These are phyloP conservation scores for Drosophila murphyi DNA, from an alignment of 1,140 invertebrate species.

Conservation along the genomic window DNA sequence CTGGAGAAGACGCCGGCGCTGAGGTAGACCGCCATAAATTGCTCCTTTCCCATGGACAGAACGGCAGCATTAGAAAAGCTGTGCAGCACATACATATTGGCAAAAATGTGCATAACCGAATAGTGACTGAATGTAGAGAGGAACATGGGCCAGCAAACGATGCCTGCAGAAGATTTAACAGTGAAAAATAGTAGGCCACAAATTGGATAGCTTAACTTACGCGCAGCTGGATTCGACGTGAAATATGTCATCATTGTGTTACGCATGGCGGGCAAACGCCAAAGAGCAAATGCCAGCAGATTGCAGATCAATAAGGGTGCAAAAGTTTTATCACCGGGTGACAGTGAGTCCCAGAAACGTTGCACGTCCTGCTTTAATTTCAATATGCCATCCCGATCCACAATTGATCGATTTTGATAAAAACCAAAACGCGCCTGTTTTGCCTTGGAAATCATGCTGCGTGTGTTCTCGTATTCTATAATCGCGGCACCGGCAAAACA, in stretches of 20 bases:
- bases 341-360: constrained; percentile 90
- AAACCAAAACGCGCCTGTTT: constrained; percentile 85
- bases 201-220: constrained; percentile 85
- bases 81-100: constrained; percentile 98
- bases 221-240: constrained; percentile 90
- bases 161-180: constrained; percentile 84
- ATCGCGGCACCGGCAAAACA: constrained; percentile 91
- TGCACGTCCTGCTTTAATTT: constrained; percentile 83
- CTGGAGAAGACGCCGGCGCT: constrained; percentile 95
- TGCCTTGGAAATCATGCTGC: constrained; percentile 87
- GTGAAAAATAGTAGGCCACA: constrained; percentile 30
- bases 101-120: constrained; percentile 92
- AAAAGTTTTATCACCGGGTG: constrained; percentile 91
- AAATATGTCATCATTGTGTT: constrained; percentile 94
- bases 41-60: constrained; percentile 94
- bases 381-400: constrained; percentile 51
- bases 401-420: constrained; percentile 60
- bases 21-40: constrained; percentile 96
- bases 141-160: constrained; percentile 94
- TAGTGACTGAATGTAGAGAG: constrained; percentile 97
- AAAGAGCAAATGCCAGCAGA: constrained; percentile 91
- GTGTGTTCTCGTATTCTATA: constrained; percentile 94
- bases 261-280: constrained; percentile 91
- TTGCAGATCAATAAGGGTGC: constrained; percentile 92
- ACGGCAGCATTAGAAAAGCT: constrained; percentile 90